These are phyloP conservation scores for Cheilosia vulpina DNA, from an alignment of 2,888 invertebrate genomes.

Conservation along the genomic window DNA sequence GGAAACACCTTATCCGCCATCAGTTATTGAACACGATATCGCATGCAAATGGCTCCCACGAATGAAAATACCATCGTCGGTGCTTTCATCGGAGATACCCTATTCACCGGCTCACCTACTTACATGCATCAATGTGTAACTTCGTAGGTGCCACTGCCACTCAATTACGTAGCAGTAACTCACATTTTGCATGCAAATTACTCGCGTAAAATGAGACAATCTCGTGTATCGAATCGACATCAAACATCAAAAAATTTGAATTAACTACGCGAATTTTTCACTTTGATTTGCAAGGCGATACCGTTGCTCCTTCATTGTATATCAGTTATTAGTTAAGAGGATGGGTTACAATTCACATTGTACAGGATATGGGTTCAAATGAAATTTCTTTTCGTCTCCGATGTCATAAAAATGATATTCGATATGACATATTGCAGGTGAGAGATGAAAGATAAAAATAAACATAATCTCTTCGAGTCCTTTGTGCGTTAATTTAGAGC, in stretches of 20 bases:
- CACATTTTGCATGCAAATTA: conserved; percentile 63
- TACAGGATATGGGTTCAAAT: conserved; percentile 60
- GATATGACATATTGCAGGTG: conserved; percentile 33
- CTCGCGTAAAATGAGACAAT: conserved; percentile 40
- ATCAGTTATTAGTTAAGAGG: conserved; percentile 50
- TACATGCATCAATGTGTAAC: conserved; percentile 3
- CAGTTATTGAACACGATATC: conserved; percentile 36
- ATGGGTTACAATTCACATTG: conserved; percentile 10
- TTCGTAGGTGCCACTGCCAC: conserved; percentile 34
- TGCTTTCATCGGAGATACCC: conserved; percentile 6
- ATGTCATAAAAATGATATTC: conserved; percentile 52
- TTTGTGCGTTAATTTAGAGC: conserved; percentile 23
- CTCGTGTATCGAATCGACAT: conserved; percentile 53
- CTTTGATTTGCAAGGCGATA: conserved; percentile 61
- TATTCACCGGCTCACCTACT: not conserved
- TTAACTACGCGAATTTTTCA: conserved; percentile 31
- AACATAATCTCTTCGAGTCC: not conserved
- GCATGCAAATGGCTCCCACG: conserved; percentile 35
- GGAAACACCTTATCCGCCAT: conserved; percentile 12
- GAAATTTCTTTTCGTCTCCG: conserved; percentile 29
- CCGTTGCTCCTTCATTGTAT: conserved; percentile 34
- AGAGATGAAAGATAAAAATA: not conserved
- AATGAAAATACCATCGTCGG: conserved; percentile 13
- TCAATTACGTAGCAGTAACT: conserved; percentile 54
- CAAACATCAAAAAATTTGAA: conserved; percentile 52